Conservation (phyloP, 1,140 invertebrate species). For the Druon quercuslanigerum region DNA sequence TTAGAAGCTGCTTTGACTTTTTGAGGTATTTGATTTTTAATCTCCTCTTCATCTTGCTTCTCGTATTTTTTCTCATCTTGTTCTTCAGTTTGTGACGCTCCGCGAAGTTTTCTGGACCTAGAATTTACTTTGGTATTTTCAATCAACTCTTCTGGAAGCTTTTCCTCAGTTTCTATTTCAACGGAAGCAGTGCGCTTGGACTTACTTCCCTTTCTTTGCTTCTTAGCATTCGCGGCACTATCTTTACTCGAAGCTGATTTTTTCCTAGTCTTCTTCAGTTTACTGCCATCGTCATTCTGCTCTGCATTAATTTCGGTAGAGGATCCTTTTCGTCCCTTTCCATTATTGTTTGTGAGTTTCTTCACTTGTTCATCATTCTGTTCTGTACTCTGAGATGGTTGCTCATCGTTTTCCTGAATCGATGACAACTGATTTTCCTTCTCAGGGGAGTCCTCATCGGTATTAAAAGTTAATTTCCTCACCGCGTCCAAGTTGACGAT, state of each 20-base stretch:
- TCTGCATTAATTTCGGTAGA: neutral
- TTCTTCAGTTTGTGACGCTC: neutral
- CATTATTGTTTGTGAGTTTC: neutral
- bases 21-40: too few relatives aligned
- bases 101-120: neutral
- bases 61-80: neutral
- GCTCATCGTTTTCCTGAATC: neutral
- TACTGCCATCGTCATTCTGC: neutral
- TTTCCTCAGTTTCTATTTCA: neutral
- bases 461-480: constrained; percentile 17
- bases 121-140: neutral
- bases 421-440: neutral
- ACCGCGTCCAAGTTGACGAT: neutral
- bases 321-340: neutral
- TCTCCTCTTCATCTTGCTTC: too few relatives aligned
- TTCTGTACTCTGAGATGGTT: neutral
- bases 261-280: neutral
- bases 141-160: neutral
- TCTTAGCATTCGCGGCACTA: neutral
- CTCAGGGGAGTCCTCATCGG: neutral
- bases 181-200: neutral
- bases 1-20: neutral
- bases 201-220: neutral
- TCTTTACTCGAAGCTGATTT: constrained; percentile 8
- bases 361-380: neutral